Base-by-base conservation (phyloP, 1,140 invertebrate genomes). In the Drosophila dunni region DNA sequence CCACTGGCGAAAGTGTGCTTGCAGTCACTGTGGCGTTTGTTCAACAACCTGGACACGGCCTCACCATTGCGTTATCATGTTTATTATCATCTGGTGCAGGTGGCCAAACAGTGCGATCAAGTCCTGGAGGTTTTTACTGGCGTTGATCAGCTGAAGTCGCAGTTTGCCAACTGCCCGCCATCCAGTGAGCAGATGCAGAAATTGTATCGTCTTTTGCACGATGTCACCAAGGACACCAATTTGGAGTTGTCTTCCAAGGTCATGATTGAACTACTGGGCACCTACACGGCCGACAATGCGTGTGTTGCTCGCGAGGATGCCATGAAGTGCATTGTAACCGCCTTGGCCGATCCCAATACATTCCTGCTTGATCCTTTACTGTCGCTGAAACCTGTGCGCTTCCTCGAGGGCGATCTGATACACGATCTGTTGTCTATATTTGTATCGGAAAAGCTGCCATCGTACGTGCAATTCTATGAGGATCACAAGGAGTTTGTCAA, bases 391-490 rank as follows among this genome's bases (percentile, higher is more conserved):
- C 98, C 98, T 11, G 98, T 99, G 1, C 95, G 97, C 73, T 98
- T 98, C 92, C 93, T 99, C n/a, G 97, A 99, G 93, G 96, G 98
- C 67, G 97, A 99, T 94, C 94, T 97, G 0, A 98, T 99, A 84
- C 97, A 99, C 92, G 98, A 99, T 93, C 93, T 99, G 40, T 94
- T 99, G n/a, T 96, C 96, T 15, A 97, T 99, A 71, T 99, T 99
- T 93, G 98, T 99, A 0, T 97, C 97, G 40, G 98, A 98, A 81
- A 98, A 98, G 92, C 93, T 99, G 24, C 94, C 96, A 7, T 95
- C 96, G 15, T 99, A 99, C 92, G 94, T 97, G 50, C 94, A 96
- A 75, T 99, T 99, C 92, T 98, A 99, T 92, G 95, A 97, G 80
- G 95, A 96, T 82, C 97, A 99, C 85, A 98, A 97, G 84, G 97